Evolutionary conservation across 2,113 vertebrate genomes (phyloP).

Genomic region (Synodontis membranacea): DNA sequence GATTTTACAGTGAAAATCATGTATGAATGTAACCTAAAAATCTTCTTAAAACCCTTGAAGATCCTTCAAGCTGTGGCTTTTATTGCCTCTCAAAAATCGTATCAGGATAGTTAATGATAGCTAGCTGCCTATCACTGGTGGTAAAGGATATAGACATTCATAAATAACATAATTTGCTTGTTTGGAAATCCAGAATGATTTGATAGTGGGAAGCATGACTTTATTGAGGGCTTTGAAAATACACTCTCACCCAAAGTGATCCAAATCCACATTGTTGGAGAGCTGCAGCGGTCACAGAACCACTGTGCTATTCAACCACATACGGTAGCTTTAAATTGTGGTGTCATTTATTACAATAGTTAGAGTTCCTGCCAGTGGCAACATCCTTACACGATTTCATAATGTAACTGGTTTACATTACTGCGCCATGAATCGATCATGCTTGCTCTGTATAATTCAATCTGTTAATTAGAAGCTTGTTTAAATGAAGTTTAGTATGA

Average conservation of each 20-base stretch:
- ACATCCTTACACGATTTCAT: too few relatives aligned
- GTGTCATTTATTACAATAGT: neutral
- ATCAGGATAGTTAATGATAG: neutral
- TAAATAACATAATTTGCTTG: neutral
- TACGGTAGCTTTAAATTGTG: neutral
- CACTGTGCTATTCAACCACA: too few relatives aligned
- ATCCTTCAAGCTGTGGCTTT: neutral
- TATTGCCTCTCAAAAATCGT: neutral
- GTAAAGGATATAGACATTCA: neutral
- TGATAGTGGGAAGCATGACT: too few relatives aligned
- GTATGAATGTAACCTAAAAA: too few relatives aligned
- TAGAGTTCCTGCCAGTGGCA: neutral
- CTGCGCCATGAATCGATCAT: too few relatives aligned
- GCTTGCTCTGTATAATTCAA: too few relatives aligned
- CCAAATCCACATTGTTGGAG: neutral
- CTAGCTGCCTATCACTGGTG: neutral
- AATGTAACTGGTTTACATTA: too few relatives aligned
- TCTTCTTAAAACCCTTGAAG: neutral
- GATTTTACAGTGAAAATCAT: too few relatives aligned
- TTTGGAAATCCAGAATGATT: neutral
- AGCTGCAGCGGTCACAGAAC: too few relatives aligned
- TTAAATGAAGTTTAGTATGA: neutral
- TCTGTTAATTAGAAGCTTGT: too few relatives aligned
- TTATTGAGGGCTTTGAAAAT: too few relatives aligned
- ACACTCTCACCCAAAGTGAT: neutral